Percentiles rank a stretch among this genome's conserved stretches.
These are phyloP conservation scores for Philopedon plagiatum DNA, from an alignment of 2,888 invertebrate species.

Conservation along the genomic window DNA sequence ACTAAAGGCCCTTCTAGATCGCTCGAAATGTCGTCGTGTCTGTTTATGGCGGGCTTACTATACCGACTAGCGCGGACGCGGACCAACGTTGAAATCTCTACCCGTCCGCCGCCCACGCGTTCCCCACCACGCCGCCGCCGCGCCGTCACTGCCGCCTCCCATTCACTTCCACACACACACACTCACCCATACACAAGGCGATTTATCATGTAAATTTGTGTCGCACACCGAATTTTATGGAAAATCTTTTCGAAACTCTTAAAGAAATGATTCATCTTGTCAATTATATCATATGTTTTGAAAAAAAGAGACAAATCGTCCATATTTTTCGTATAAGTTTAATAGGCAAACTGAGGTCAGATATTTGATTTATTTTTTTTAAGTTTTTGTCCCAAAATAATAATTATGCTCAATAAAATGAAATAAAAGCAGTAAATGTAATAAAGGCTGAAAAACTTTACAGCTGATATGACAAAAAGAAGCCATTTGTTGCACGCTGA, in stretches of 20 bases:
- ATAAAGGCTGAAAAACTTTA: too few species aligned
- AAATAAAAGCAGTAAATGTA: too few species aligned
- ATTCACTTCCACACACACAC: conserved; percentile 46
- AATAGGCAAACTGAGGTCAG: too few species aligned
- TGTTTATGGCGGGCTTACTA: conserved; percentile 66
- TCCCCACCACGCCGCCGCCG: conserved; percentile 49
- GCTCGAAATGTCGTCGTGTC: conserved; percentile 53
- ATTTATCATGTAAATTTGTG: conserved; percentile 46
- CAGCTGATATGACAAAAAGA: too few species aligned
- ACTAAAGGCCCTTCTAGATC: conserved; percentile 38
- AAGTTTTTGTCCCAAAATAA: too few species aligned
- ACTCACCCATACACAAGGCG: conserved; percentile 34
- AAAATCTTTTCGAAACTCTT: conserved; percentile 34
- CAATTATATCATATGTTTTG: conserved; percentile 4
- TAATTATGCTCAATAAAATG: too few species aligned
- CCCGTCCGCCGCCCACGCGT: conserved; percentile 50
- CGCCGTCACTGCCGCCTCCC: conserved; percentile 52
- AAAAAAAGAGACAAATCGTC: too few species aligned
- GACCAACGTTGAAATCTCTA: conserved; percentile 49
- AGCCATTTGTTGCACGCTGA: too few species aligned
- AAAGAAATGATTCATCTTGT: conserved; percentile 30
- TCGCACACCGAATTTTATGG: conserved; percentile 42
- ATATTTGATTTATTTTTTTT: too few species aligned
- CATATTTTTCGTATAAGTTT: too few species aligned
- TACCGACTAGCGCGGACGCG: conserved; percentile 67